Base-by-base conservation (phyloP, 2,113 vertebrate species). In the Lampris incognitus region DNA sequence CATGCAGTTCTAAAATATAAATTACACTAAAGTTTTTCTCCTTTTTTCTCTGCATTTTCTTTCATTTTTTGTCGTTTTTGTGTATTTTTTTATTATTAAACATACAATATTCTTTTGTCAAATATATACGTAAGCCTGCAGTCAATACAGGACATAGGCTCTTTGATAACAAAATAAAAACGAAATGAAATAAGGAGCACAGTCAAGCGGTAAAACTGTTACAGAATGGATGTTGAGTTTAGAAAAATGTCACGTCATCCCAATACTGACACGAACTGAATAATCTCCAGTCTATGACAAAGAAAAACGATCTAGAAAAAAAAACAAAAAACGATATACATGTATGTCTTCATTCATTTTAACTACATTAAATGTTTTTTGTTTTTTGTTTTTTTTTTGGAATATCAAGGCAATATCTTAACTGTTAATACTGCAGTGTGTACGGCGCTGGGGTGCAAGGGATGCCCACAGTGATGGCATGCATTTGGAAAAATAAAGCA, bases 141-240 rank as follows among this genome's bases (percentile, higher is more conserved):
- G 94, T 96, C 96, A 96, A 96, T 96, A 95, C 96, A 95, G 95
- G 96, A 95, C 91, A 92, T 89, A 81, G 92, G 94, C 92, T 94
- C 91, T 94, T 89, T 87, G 83, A 91, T 86, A 81, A 67, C 51
- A 88, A 90, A 89, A 91, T 76, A 87, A 89, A 66, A 91, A 85
- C 78, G 82, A 85, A 76, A 87, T 70, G 73, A 75, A 82, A 69
- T 64, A 66, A 81, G 81, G 83, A 85, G 84, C 87, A 88, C 90
- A 92, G 87, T 93, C 90, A 91, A 91, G 91, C 91, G 62, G 86
- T 82, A 92, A 74, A 89, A 83, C 75, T 68, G 78, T 91, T 83
- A 87, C 89, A 91, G 74, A 89, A 79, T 71, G 69, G 80, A 88
- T 83, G 88, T 64, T 62, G 63, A 76, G 74, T 81, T 85, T 80